Base-by-base conservation (phyloP, 2,888 invertebrate species). In the Keiferia lycopersicella region DNA sequence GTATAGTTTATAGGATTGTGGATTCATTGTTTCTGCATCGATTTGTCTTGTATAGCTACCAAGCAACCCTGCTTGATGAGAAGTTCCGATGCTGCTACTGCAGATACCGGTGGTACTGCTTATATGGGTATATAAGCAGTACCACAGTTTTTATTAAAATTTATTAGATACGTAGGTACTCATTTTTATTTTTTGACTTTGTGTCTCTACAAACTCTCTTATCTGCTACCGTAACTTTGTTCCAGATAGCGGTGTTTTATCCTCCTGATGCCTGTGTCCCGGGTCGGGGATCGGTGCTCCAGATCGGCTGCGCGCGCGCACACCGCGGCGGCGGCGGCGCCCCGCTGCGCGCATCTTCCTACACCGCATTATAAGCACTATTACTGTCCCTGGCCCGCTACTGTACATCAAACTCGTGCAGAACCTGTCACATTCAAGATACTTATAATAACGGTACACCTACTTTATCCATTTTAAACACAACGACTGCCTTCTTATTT, bases 281-380 rank as follows among this genome's bases (percentile, higher is more conserved):
- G 22, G 26, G 22, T 11, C 18, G 22, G 14, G 51, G 20, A 51
- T 2, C 12, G 10, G 2, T 18, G 50, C 8, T 18, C 22, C 50
- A 22, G 50, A 22, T 22, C 51, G 11, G 22, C 20, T 22, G 51
- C 51, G 20, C 56, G 1, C 8, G 30, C 26, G 41, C 41, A 14
- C 18, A 26, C 73, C 71, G 72, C 71, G 71, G 74, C 71, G 61
- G 72, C 71, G 67, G 65, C 14, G 77, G 75, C 77, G 64, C 77
- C 88, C 88, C 76, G 87, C 85, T 79, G 87, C 30, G 86, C 73
- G 75, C 78, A 82, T 84, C 82, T 80, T 76, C 73, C 80, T 84
- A 83, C 80, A 86, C 85, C 79, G 81, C 80, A 76, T 79, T 86
- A 83, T 86, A 83, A 81, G 81, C 82, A 72, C 80, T 79, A 82